A percentile compares a stretch with the other conserved stretches of the same genome.
Evolutionary conservation across 2,888 invertebrate genomes (phyloP).

Genomic region (Clepsis dumicolana): DNA sequence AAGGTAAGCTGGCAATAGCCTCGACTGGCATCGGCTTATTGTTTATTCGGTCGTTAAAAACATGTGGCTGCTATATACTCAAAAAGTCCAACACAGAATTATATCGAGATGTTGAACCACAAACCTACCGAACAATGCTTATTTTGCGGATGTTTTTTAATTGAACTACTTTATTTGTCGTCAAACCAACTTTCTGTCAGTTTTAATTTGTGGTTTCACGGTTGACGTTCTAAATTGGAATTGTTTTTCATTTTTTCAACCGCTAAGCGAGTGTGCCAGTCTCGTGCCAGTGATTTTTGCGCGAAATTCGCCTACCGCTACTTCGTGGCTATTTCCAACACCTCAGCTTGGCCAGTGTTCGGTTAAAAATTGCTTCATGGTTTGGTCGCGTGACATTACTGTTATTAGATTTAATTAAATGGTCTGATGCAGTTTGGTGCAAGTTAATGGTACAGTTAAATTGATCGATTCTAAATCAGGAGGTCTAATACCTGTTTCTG

Average conservation of each 20-base stretch:
- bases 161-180: neutral
- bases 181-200: neutral
- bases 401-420: neutral
- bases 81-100: too few species aligned
- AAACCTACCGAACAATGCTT: too few species aligned
- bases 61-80: too few species aligned
- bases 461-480: too few species aligned
- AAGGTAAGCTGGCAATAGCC: too few species aligned
- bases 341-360: constrained; percentile 19
- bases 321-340: constrained; percentile 29
- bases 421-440: neutral
- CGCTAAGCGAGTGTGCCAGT: constrained; percentile 70
- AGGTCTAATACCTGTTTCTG: neutral
- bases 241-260: constrained; percentile 80
- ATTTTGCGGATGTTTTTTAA: neutral
- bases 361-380: constrained; percentile 1
- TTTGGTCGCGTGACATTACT: neutral
- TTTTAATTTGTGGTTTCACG: constrained; percentile 10
- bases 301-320: constrained; percentile 37
- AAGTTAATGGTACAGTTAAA: too few species aligned
- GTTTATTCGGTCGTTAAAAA: too few species aligned
- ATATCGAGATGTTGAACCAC: too few species aligned
- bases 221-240: constrained; percentile 80
- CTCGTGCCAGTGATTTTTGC: constrained; percentile 68
- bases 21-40: too few species aligned